Percentiles rank a stretch among this genome's conserved stretches.
phyloP scores from a whole-genome alignment of 2,113 vertebrate genomes.

The Axis porcinus region DNA sequence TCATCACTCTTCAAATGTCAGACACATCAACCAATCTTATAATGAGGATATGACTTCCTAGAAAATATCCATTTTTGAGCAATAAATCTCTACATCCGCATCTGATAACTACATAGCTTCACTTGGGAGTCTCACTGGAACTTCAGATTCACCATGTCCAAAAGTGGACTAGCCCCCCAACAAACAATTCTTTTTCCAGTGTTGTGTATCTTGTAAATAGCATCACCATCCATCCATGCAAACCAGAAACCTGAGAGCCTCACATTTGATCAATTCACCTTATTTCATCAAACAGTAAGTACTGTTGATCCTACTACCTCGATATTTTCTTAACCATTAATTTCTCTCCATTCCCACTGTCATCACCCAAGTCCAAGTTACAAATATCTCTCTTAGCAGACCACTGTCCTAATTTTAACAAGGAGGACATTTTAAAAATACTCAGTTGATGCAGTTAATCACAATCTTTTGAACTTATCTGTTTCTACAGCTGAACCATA shows the following conservation, averaged over 20 bases:
- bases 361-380: not conserved
- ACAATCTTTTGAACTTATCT: not conserved
- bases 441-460: not conserved
- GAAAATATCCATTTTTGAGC: not conserved
- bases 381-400: not conserved
- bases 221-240: not conserved
- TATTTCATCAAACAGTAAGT: not conserved
- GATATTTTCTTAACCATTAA: not conserved
- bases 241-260: not conserved
- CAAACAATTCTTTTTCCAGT: not conserved
- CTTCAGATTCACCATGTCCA: not conserved
- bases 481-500: not conserved
- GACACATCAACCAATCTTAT: not conserved
- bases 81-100: not conserved
- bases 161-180: not conserved
- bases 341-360: not conserved
- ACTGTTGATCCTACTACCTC: not conserved
- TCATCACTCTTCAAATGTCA: not conserved
- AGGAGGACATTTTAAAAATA: not conserved
- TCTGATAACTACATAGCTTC: not conserved
- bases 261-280: not conserved
- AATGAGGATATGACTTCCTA: not conserved
- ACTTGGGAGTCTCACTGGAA: not conserved
- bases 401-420: not conserved
- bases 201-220: not conserved